phyloP scores from a whole-genome alignment of 1,140 invertebrate species.

The Leucophenga varia region DNA sequence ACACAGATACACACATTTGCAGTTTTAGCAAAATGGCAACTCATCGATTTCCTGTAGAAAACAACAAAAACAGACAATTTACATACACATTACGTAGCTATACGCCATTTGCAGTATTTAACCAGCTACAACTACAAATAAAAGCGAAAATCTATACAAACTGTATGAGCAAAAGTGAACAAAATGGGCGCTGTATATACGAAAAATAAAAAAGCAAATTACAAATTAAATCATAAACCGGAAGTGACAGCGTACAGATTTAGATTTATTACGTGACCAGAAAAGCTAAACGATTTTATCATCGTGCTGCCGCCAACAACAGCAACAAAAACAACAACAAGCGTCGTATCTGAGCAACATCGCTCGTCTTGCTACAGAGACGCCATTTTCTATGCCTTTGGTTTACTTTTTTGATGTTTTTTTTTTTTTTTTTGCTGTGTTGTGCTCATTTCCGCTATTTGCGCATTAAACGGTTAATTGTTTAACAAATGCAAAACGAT shows the following conservation, averaged over 20 bases:
- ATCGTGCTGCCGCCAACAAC: conserved; percentile 30
- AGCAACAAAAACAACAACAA: too few relatives aligned
- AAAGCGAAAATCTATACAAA: too few relatives aligned
- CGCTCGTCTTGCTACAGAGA: too few relatives aligned
- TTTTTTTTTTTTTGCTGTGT: background rate
- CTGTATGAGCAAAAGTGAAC: background rate
- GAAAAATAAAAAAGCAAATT: conserved; percentile 37
- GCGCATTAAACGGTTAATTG: conserved; percentile 29
- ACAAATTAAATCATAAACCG: conserved; percentile 55
- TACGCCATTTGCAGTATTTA: too few relatives aligned
- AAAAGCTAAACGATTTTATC: conserved; percentile 50
- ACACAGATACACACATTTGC: too few relatives aligned
- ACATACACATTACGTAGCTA: too few relatives aligned
- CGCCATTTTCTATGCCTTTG: background rate
- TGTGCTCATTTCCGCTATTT: conserved; percentile 11
- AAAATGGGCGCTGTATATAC: too few relatives aligned
- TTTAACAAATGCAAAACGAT: conserved; percentile 5
- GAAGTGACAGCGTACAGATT: conserved; percentile 52
- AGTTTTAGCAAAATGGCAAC: too few relatives aligned
- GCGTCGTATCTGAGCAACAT: too few relatives aligned
- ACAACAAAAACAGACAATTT: too few relatives aligned
- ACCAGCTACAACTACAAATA: too few relatives aligned
- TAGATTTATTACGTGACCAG: conserved; percentile 54
- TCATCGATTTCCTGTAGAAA: too few relatives aligned
- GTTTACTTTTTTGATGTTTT: conserved; percentile 8